A percentile compares a stretch with the other conserved stretches of the same genome.
Conservation (phyloP, 2,888 invertebrate species). For the Sylvicola cinctus region DNA sequence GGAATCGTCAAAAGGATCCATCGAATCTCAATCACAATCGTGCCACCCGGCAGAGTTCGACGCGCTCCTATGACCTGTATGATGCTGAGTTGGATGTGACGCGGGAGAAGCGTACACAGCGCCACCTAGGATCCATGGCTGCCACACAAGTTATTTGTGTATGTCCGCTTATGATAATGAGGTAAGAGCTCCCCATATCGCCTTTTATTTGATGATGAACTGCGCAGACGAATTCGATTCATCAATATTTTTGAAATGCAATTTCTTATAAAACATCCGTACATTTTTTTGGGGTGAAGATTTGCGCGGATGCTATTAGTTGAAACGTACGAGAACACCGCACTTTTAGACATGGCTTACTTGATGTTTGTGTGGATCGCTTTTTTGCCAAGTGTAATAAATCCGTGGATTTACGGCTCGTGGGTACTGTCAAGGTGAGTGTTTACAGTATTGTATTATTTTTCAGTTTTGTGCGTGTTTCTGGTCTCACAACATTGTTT, state of each 20-base stretch:
- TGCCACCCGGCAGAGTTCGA: conserved; percentile 6
- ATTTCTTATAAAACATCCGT: no score
- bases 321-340: conserved; percentile 47
- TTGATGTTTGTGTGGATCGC: conserved; percentile 48
- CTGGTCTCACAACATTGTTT: neutral
- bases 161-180: conserved; percentile 41
- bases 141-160: conserved; percentile 41
- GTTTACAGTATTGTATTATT: neutral
- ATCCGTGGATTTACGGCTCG: conserved; percentile 39
- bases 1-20: conserved; percentile 10
- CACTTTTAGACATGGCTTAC: conserved; percentile 45
- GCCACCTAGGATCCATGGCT: conserved; percentile 43
- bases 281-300: no score
- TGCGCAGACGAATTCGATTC: no score
- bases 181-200: no score
- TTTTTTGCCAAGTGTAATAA: conserved; percentile 43
- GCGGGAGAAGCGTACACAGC: conserved; percentile 43
- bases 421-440: conserved; percentile 41
- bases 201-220: no score
- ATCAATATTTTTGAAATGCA: no score
- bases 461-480: neutral
- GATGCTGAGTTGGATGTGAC: conserved; percentile 33
- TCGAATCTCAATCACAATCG: conserved; percentile 3
- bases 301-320: conserved; percentile 39
- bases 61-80: conserved; percentile 27